These are phyloP conservation scores for Phalacrocorax aristotelis DNA, from an alignment of 2,113 vertebrate species.

Conservation along the genomic window DNA sequence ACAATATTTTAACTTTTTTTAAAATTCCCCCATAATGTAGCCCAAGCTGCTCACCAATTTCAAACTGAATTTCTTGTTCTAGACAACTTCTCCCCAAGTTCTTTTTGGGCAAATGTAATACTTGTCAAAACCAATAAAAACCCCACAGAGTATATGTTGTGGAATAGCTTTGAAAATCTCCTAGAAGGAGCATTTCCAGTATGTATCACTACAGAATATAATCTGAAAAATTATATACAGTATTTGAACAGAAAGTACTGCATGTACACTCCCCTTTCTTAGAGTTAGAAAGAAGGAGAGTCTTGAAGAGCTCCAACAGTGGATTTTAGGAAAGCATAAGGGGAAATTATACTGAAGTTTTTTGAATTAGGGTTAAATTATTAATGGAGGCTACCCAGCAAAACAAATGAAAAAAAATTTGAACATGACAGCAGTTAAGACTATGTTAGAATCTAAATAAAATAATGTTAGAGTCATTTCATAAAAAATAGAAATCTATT, in stretches of 20 bases:
- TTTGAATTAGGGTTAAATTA: not conserved
- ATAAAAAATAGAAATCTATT: not conserved
- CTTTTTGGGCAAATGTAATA: not conserved
- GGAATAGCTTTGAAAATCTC: not conserved
- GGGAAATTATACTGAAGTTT: not conserved
- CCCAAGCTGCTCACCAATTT: not conserved
- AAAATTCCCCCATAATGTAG: not conserved
- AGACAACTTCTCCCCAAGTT: not conserved
- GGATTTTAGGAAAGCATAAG: not conserved
- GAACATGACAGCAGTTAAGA: not conserved
- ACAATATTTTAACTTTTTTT: not conserved
- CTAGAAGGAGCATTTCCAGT: not conserved
- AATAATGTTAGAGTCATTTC: not conserved
- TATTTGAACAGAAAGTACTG: not conserved
- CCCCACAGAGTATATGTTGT: fast-evolving
- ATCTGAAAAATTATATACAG: not conserved
- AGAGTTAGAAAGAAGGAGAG: not conserved
- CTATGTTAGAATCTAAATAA: not conserved
- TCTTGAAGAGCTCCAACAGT: not conserved
- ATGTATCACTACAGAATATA: not conserved
- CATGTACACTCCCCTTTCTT: not conserved
- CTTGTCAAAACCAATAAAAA: not conserved
- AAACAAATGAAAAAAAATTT: not conserved
- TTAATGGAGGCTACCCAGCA: not conserved
- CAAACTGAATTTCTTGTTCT: not conserved